Percentiles rank a stretch among this genome's conserved stretches.
phyloP scores from a whole-genome alignment of 1,140 invertebrate genomes.

The Apis mellifera region DNA sequence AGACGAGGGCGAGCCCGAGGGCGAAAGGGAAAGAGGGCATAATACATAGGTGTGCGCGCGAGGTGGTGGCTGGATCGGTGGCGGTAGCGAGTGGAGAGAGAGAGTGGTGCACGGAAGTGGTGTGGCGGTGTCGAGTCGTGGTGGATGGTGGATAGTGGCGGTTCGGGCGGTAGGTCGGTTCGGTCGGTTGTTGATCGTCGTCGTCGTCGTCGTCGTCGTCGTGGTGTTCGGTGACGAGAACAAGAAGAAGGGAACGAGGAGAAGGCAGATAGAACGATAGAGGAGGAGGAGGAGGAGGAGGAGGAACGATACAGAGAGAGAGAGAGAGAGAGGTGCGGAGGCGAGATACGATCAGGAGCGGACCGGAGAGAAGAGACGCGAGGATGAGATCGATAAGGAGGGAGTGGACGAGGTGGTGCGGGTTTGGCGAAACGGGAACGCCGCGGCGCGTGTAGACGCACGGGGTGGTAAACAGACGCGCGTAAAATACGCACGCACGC shows the following conservation, averaged over 20 bases:
- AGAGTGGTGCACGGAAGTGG: slow-evolving; percentile 57
- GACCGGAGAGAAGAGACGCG: slow-evolving; percentile 45
- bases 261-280: background rate
- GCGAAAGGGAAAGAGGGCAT: slow-evolving; percentile 32
- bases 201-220: slow-evolving; percentile 26
- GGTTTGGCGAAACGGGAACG: slow-evolving; percentile 50
- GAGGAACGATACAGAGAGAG: slow-evolving; percentile 8
- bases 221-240: slow-evolving; percentile 15
- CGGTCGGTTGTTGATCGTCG: slow-evolving; percentile 47
- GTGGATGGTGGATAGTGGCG: slow-evolving; percentile 62
- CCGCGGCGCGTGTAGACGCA: slow-evolving; percentile 34
- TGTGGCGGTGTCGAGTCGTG: slow-evolving; percentile 58
- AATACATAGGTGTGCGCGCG: slow-evolving; percentile 46
- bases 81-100: slow-evolving; percentile 25
- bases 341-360: slow-evolving; percentile 36
- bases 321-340: slow-evolving; percentile 24
- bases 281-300: background rate
- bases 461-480: slow-evolving; percentile 34
- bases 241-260: background rate
- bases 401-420: slow-evolving; percentile 28
- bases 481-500: slow-evolving; percentile 46
- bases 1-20: slow-evolving; percentile 2
- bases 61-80: slow-evolving; percentile 43
- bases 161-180: slow-evolving; percentile 56
- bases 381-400: slow-evolving; percentile 61